A percentile compares a stretch with the other conserved stretches of the same genome.
Evolutionary conservation across 2,113 vertebrate genomes (phyloP).

Genomic region (Leucopternis melanops): DNA sequence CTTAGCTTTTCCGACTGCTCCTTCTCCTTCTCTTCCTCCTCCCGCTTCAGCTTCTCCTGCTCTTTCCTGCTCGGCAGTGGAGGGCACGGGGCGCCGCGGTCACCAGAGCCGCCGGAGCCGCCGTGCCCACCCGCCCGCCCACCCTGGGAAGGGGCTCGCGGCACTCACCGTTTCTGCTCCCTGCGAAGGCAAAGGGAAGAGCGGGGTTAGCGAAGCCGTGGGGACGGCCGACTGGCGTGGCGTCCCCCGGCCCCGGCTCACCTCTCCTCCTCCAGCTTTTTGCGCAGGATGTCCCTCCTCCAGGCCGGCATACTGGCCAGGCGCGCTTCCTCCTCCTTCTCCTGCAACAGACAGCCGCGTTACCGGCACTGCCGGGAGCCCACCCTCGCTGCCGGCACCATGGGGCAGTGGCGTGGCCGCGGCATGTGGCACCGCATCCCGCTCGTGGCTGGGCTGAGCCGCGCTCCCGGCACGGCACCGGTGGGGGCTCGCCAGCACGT

Average conservation of each 20-base stretch:
- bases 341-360: slow-evolving; percentile 72
- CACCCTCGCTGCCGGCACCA: not conserved
- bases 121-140: not conserved
- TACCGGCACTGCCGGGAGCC: not conserved
- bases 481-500: not conserved
- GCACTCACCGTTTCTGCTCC: slow-evolving; percentile 93
- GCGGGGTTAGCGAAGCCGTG: too few relatives aligned
- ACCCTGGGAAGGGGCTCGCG: not conserved
- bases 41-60: slow-evolving; percentile 79
- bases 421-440: not conserved
- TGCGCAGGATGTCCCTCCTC: slow-evolving; percentile 94
- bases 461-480: not conserved
- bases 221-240: too few relatives aligned
- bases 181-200: slow-evolving; percentile 64
- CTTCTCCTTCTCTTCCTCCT: slow-evolving; percentile 83
- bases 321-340: slow-evolving; percentile 82
- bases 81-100: not conserved
- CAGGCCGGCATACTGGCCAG: slow-evolving; percentile 93
- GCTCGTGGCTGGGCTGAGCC: not conserved
- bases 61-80: slow-evolving; percentile 75
- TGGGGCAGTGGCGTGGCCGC: not conserved
- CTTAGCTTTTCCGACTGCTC: slow-evolving; percentile 89
- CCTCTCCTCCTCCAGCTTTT: slow-evolving; percentile 95
- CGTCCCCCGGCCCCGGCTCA: slow-evolving; percentile 53
- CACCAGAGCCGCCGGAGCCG: not conserved